Evolutionary conservation across 2,797 vertebrate genomes (phyloP), one percentile per base, ranked within the genome.

Genomic region (Naso thynnoides): DNA sequence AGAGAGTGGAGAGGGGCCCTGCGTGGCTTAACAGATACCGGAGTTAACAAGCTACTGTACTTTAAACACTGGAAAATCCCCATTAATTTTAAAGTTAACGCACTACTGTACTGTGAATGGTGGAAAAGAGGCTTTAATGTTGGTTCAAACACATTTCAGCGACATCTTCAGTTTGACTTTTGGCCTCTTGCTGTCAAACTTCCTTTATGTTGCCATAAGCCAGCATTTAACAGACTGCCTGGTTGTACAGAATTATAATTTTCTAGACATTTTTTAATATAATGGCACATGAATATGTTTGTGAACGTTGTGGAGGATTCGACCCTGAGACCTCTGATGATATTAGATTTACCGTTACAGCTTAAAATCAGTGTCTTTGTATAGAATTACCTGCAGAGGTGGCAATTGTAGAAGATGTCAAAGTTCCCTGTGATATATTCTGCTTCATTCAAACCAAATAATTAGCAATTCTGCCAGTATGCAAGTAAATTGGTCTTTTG

Each of bases 11-110:
- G 82, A 81, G 77, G 67, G 83, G 69, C 72, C 79, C 76, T 67
- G 85, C 24, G 78, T 89, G 89, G 87, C 88, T 91, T 82, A 89
- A 90, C 87, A 91, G 88, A 92, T 91, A 90, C 83, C 33, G 19
- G 58, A 59, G 87, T 88, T 91, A 91, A 90, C 88, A 87, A 84
- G 90, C 90, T 90, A 92, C 91, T 92, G 90, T 92, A 91, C 85
- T 88, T 91, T 86, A 88, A 88, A 89, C 84, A 68, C 76, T 82
- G 76, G 81, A 85, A 90, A 91, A 91, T 90, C 86, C 89, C 83
- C 73, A 82, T 91, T 91, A 81, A 91, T 89, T 90, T 86, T 85
- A 78, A 88, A 84, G 71, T 90, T 81, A 86, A 86, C 41, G 27
- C 81, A 77, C 70, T 80, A 82, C 86, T 89, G 85, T 85, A 83